Base-by-base conservation (phyloP, 1,140 invertebrate species). In the Drosophila dunni region DNA sequence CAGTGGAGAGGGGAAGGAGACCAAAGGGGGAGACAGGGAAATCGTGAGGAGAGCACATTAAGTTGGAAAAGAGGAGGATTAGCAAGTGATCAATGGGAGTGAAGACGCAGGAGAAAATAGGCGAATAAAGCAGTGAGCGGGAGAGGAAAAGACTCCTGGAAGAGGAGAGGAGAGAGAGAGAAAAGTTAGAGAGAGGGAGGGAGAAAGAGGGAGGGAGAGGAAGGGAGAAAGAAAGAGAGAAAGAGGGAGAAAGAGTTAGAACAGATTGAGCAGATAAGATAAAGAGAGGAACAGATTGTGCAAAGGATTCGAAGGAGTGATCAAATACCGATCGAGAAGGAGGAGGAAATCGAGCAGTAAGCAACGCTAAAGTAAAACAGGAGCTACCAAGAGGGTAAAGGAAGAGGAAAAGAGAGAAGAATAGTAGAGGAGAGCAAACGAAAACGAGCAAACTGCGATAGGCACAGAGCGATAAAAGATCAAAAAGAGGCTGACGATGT, bases 1-100 rank as follows among this genome's bases (percentile, higher is more conserved):
- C 54, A 20, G 50, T 38, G 66, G 54, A 73, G 45, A 34, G n/a
- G 2, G 17, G 38, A 48, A 24, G 20, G 10, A 50, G 46, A 4
- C 7, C 20, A 29, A 24, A 5, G 17, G 1, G 3, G 15, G 15
- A 15, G 45, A 17, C 15, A 29, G 10, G n/a, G 40, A 42, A 42
- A 7, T 29, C 8, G 46, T 29, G 46, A 11, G 7, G 20, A 51
- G 48, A 51, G 48, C 7, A 33, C 6, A 51, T 51, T 11, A 24
- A 48, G 8, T 20, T 8, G 38, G 1, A 13, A 38, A 29, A 33
- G 33, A 46, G 53, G 15, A 7, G 36, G 36, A 29, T 29, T 5
- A 29, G 6, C 24, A 29, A 29, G 24, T 29, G 24, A 29, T 29
- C 24, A 29, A 29, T 20, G 17, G 24, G 2, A 29, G 24, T 6